These are phyloP conservation scores for Synchiropus splendidus DNA, from an alignment of 2,113 vertebrate genomes.

Conservation along the genomic window DNA sequence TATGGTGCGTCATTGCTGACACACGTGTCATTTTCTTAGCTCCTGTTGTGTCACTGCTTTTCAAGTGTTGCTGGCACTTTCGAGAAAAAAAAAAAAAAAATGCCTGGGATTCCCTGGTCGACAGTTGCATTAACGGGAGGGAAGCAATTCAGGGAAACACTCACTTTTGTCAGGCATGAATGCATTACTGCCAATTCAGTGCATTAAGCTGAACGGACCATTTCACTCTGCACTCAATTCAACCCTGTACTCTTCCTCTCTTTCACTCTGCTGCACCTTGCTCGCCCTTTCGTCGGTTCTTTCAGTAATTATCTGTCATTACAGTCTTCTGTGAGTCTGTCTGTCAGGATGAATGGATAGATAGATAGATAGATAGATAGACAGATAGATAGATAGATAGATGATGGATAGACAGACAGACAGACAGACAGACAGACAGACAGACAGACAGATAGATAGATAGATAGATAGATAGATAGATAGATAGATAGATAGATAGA, in stretches of 20 bases:
- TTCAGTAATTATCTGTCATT: conserved; percentile 50
- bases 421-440: too few species aligned
- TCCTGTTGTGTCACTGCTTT: too few species aligned
- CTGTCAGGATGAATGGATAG: too few species aligned
- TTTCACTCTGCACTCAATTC: conserved; percentile 27
- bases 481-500: too few species aligned
- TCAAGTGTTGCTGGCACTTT: too few species aligned
- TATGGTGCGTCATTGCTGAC: too few species aligned
- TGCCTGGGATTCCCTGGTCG: not conserved
- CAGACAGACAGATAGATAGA: not conserved
- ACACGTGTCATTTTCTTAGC: too few species aligned
- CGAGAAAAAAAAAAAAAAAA: too few species aligned
- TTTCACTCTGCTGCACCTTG: conserved; percentile 29
- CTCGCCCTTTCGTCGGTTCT: conserved; percentile 27
- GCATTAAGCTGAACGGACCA: conserved; percentile 33
- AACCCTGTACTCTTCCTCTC: conserved; percentile 11
- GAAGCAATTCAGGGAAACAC: conserved; percentile 5
- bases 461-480: too few species aligned
- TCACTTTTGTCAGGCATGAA: conserved; percentile 12
- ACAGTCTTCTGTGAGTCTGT: too few species aligned
- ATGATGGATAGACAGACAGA: not conserved
- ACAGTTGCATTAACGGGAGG: conserved; percentile 3
- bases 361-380: conserved; percentile 17
- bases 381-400: too few species aligned
- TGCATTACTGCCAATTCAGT: conserved; percentile 19